These are phyloP conservation scores for Polyommatus iphigenia DNA, from an alignment of 2,888 invertebrate species.

Conservation along the genomic window DNA sequence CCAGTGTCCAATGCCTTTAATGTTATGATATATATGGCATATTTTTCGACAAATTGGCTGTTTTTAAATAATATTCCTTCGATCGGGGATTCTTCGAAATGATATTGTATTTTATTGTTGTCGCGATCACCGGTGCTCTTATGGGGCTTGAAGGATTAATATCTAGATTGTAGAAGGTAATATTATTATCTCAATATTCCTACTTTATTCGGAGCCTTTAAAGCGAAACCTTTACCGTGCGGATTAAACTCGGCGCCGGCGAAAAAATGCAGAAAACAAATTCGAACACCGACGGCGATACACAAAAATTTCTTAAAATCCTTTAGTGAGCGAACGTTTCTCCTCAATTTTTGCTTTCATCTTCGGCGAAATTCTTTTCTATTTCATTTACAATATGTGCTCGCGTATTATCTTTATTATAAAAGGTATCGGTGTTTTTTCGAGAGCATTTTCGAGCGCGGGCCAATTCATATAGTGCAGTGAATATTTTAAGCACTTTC, in stretches of 20 bases:
- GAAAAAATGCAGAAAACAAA: slow-evolving; percentile 29
- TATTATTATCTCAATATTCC: background rate
- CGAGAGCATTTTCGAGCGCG: background rate
- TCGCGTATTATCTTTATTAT: slow-evolving; percentile 25
- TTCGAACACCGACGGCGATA: slow-evolving; percentile 41
- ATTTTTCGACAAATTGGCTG: too few species aligned
- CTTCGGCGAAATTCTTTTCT: slow-evolving; percentile 22
- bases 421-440: slow-evolving; percentile 25
- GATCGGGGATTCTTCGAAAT: too few species aligned
- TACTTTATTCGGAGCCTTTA: background rate
- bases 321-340: slow-evolving; percentile 32
- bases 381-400: slow-evolving; percentile 9
- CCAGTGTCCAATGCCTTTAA: too few species aligned
- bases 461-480: slow-evolving; percentile 20
- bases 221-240: background rate
- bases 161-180: too few species aligned
- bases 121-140: too few species aligned
- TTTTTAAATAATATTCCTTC: too few species aligned
- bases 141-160: too few species aligned
- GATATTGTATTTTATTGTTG: too few species aligned
- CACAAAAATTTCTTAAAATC: slow-evolving; percentile 44
- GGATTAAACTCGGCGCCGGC: slow-evolving; percentile 3
- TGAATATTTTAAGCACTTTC: slow-evolving; percentile 21
- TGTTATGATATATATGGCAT: too few species aligned
- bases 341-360: slow-evolving; percentile 24